phyloP scores from a whole-genome alignment of 2,888 invertebrate species.

The Coenonympha glycerion region DNA sequence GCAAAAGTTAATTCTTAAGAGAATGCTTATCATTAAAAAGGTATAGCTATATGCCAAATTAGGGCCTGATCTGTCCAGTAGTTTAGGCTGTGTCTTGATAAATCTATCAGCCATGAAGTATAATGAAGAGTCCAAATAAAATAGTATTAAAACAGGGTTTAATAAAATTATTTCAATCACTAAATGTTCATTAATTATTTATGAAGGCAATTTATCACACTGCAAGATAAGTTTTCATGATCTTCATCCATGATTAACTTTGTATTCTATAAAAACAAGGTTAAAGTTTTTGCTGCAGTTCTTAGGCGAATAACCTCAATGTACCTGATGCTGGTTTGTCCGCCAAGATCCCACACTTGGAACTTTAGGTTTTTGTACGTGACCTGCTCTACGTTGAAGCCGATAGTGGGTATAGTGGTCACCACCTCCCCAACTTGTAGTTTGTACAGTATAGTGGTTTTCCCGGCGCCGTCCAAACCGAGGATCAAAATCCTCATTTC shows the following conservation, averaged over 20 bases:
- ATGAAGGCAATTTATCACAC: neutral
- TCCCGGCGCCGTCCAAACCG: conserved; percentile 98
- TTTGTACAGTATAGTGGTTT: conserved; percentile 98
- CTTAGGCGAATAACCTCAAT: conserved; percentile 28
- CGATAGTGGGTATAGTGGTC: conserved; percentile 98
- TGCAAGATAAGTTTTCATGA: conserved; percentile 6
- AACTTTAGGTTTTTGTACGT: conserved; percentile 99
- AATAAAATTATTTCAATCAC: neutral
- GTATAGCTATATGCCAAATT: too few relatives aligned
- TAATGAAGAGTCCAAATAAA: too few relatives aligned
- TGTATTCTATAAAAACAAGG: neutral
- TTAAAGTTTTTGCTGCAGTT: neutral
- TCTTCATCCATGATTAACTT: conserved; percentile 1
- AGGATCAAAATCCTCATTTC: conserved; percentile 99
- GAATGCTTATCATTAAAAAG: too few relatives aligned
- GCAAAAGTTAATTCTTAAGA: too few relatives aligned
- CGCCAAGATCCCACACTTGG: conserved; percentile 99
- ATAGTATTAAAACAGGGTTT: neutral
- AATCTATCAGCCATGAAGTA: too few relatives aligned
- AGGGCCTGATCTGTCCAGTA: too few relatives aligned
- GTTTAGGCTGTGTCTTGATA: too few relatives aligned
- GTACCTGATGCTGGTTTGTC: conserved; percentile 98
- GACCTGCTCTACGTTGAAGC: conserved; percentile 99
- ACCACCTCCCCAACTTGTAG: conserved; percentile 99
- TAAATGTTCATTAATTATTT: neutral